Evolutionary conservation across 2,113 vertebrate species (phyloP), one percentile per base, ranked within the genome.

Genomic region (Colius striatus): DNA sequence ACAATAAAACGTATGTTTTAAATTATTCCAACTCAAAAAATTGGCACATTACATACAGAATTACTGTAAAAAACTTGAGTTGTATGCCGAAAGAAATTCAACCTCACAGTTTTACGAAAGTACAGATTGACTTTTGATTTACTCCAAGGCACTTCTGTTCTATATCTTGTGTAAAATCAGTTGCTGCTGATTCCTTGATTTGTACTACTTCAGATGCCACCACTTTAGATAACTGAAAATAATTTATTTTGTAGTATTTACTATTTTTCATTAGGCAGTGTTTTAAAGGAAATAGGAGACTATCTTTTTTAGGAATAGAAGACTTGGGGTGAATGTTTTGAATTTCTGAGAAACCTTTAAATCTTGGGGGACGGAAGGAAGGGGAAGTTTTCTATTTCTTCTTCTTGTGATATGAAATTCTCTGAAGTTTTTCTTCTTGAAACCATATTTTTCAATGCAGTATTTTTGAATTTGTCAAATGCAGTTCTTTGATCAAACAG

Each of bases 151-250:
- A 67, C n/a, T 96, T 89, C n/a, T 82, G 11, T 81, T 96, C 67
- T 78, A 89, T 94, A 73, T 92, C 41, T 50, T 62, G 18, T 87
- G 83, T 81, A 86, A 87, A 95, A 93, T 94, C 77, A 57, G 71
- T 73, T 78, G 21, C 71, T 81, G 53, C 26, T 95, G 95, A 97
- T 96, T 95, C 78, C 67, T 95, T 96, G 77, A 92, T 96, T 96
- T 94, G 83, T 95, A 92, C 65, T 93, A 89, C 80, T 41, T 41
- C 12, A 96, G 60, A 95, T 41, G 77, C 43, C 55, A 84, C 32
- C 34, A 50, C 23, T 95, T 89, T 61, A 63, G 47, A 75, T 62
- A 57, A 93, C 85, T 96, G 93, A 94, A 96, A 96, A 87, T 83
- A 48, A 92, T 96, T 94, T 85, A 75, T 95, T 61, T 81, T 89